These are phyloP conservation scores for Hoplodrina blanda DNA, from an alignment of 2,888 invertebrate species.

Conservation along the genomic window DNA sequence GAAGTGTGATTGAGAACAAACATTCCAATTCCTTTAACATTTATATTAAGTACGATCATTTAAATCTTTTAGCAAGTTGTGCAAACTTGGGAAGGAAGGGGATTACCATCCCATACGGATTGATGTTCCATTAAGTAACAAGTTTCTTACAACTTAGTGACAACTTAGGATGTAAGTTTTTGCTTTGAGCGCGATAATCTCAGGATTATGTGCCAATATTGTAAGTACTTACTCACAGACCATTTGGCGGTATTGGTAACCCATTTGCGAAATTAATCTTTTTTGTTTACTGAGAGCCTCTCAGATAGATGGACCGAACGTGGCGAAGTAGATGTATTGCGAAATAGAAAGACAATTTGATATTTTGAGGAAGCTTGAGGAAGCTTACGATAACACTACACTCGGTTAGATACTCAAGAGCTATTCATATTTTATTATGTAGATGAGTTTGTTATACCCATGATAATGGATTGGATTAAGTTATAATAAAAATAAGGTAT, in stretches of 20 bases:
- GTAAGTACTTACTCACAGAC: constrained; percentile 17
- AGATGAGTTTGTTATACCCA: neutral
- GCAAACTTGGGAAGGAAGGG: neutral
- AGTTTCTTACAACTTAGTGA: constrained; percentile 31
- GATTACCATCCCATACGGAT: constrained; percentile 15
- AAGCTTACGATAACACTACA: neutral
- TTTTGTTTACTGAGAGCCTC: constrained; percentile 19
- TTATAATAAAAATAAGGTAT: constrained; percentile 5
- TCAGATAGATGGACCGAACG: neutral
- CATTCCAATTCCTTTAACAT: neutral
- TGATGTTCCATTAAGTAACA: constrained; percentile 32
- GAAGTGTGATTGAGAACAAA: neutral
- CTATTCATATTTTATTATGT: constrained; percentile 1
- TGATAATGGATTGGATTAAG: neutral
- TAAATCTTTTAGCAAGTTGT: neutral
- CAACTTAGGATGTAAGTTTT: constrained; percentile 32
- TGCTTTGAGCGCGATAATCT: constrained; percentile 29
- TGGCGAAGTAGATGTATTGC: neutral
- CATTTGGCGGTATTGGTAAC: constrained; percentile 20
- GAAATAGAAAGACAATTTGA: neutral
- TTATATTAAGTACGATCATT: neutral
- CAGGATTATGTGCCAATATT: constrained; percentile 29
- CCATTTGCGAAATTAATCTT: constrained; percentile 27
- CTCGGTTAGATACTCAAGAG: neutral
- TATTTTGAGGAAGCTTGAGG: neutral